Percentiles rank a stretch among this genome's conserved stretches.
These are phyloP conservation scores for Periparus ater DNA, from an alignment of 2,797 vertebrate genomes.

Conservation along the genomic window DNA sequence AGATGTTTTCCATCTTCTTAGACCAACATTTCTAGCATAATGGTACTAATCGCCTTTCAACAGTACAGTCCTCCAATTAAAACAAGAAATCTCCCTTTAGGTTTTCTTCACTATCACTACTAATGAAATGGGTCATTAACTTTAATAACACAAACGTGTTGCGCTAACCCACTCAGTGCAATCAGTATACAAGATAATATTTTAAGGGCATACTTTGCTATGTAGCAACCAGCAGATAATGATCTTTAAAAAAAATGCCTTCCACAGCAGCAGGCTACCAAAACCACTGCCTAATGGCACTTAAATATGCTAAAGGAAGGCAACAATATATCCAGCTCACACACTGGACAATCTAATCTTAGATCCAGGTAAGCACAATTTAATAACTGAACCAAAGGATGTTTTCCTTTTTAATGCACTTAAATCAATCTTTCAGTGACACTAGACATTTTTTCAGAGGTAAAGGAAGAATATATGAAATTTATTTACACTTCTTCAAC, in stretches of 20 bases:
- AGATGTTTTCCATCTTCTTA: background rate
- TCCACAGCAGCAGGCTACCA: background rate
- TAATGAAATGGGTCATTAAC: conserved; percentile 51
- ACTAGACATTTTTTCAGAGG: background rate
- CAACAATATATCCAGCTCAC: background rate
- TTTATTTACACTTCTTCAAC: background rate
- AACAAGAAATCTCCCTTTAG: conserved; percentile 40
- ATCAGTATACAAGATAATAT: conserved; percentile 35
- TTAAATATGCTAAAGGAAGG: background rate
- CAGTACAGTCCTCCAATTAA: conserved; percentile 14
- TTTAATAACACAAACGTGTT: conserved; percentile 5
- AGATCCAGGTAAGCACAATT: background rate
- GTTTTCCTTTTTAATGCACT: background rate
- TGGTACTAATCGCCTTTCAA: background rate
- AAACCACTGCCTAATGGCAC: background rate
- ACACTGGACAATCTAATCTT: background rate
- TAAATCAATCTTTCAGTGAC: background rate
- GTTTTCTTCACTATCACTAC: conserved; percentile 13
- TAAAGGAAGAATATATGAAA: background rate
- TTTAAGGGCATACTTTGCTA: conserved; percentile 7
- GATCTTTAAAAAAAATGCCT: background rate
- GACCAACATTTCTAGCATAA: background rate
- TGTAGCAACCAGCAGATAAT: conserved; percentile 6
- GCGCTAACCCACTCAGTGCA: conserved; percentile 26
- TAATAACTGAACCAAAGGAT: background rate